A percentile compares a stretch with the other conserved stretches of the same genome.
phyloP scores from a whole-genome alignment of 2,113 vertebrate species.

The Jaculus jaculus region DNA sequence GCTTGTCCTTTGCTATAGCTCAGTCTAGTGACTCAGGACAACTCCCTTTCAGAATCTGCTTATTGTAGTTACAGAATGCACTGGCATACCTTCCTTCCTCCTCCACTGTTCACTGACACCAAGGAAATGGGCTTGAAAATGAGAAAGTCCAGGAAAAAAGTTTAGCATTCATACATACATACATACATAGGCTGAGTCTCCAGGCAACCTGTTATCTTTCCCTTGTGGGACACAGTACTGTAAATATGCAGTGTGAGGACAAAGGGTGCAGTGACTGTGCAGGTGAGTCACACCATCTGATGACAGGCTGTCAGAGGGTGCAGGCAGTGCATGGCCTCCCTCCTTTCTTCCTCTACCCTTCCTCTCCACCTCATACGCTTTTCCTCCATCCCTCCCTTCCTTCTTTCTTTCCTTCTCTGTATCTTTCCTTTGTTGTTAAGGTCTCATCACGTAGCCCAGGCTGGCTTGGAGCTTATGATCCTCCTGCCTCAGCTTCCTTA shows the following conservation, averaged over 20 bases:
- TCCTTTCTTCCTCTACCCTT: background rate
- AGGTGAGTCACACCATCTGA: background rate
- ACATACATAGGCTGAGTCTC: background rate
- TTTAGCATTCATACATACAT: too few species aligned
- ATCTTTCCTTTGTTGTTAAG: background rate
- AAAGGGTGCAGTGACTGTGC: background rate
- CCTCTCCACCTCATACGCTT: rapidly evolving
- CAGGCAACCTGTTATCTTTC: background rate
- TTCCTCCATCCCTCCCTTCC: background rate
- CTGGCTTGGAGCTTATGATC: background rate
- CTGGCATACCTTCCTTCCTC: background rate
- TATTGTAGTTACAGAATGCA: background rate
- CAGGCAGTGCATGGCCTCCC: too few species aligned
- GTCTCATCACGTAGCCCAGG: background rate
- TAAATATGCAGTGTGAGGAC: too few species aligned
- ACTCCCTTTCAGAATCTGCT: background rate
- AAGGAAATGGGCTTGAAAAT: background rate
- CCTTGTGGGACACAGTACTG: background rate
- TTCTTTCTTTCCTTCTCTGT: background rate
- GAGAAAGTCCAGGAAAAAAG: background rate
- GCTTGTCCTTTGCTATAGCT: background rate
- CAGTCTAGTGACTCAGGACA: background rate
- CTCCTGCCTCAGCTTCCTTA: background rate
- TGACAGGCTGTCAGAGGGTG: background rate
- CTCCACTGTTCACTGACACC: background rate